These are phyloP conservation scores for Phragmatobia fuliginosa DNA, from an alignment of 2,888 invertebrate species.

Conservation along the genomic window DNA sequence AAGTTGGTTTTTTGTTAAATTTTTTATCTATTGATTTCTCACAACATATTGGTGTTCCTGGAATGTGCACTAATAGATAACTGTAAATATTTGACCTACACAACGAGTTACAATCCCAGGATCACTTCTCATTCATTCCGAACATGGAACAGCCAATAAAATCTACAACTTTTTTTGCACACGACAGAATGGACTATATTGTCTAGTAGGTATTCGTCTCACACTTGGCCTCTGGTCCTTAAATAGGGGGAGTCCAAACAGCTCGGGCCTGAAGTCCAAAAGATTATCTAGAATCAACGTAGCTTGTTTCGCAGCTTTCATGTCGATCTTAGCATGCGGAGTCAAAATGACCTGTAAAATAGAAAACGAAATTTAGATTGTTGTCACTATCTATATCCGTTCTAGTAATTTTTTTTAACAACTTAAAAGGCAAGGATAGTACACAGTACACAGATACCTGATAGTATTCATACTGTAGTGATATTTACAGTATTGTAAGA, in stretches of 20 bases:
- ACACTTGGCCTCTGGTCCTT: neutral
- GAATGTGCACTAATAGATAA: neutral
- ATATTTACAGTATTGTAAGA: too few species aligned
- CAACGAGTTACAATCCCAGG: neutral
- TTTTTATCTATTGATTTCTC: neutral
- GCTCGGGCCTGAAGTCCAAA: slow-evolving; percentile 92
- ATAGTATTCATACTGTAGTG: too few species aligned
- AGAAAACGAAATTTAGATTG: neutral
- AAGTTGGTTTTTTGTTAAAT: too few species aligned
- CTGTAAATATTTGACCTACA: too few species aligned
- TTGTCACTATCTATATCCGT: neutral
- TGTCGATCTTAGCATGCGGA: slow-evolving; percentile 83
- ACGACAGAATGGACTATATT: neutral
- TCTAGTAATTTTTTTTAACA: neutral
- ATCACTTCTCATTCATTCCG: neutral
- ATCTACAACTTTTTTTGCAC: neutral
- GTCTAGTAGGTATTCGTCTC: neutral
- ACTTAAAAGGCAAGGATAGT: too few species aligned
- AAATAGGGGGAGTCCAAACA: slow-evolving; percentile 88
- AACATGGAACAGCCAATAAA: neutral
- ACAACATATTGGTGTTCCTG: neutral
- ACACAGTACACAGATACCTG: too few species aligned
- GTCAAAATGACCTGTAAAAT: slow-evolving; percentile 89
- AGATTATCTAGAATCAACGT: slow-evolving; percentile 90
- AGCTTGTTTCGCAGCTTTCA: slow-evolving; percentile 74